phyloP scores from a whole-genome alignment of 1,140 invertebrate genomes.

The Planococcus citri region DNA sequence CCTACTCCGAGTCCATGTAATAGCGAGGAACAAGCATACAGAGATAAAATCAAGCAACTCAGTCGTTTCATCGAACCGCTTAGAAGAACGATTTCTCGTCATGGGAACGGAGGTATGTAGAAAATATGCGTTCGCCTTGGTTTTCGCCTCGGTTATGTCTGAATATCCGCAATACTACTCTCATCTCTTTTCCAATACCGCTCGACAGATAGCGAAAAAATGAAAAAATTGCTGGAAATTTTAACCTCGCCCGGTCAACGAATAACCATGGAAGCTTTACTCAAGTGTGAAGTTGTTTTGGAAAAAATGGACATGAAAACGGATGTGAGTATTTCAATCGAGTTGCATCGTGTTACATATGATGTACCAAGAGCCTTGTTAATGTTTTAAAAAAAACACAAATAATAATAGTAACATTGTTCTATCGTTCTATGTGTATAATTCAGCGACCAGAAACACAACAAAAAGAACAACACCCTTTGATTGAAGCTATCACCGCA shows the following conservation, averaged over 20 bases:
- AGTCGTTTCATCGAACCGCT: conserved; percentile 88
- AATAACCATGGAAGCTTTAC: conserved; percentile 72
- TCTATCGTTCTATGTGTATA: conserved; percentile 24
- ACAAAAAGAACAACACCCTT: conserved; percentile 47
- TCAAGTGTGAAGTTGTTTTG: conserved; percentile 86
- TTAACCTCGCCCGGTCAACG: conserved; percentile 74
- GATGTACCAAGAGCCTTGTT: too few relatives aligned
- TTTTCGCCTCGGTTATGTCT: too few relatives aligned
- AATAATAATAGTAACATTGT: too few relatives aligned
- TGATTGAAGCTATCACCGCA: conserved; percentile 71
- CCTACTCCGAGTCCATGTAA: conserved; percentile 52
- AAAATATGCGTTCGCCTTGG: too few relatives aligned
- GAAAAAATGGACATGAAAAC: conserved; percentile 65
- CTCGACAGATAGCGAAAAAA: conserved; percentile 73
- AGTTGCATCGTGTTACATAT: too few relatives aligned
- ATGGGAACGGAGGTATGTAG: conserved; percentile 58
- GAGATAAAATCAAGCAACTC: conserved; percentile 81
- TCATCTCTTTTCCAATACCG: too few relatives aligned
- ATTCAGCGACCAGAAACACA: not conserved
- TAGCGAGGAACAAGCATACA: conserved; percentile 73
- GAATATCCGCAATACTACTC: too few relatives aligned
- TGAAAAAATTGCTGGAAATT: conserved; percentile 84
- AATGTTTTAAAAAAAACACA: too few relatives aligned
- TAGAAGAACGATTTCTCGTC: conserved; percentile 68
- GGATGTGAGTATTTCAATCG: conserved; percentile 31